phyloP scores from a whole-genome alignment of 2,113 vertebrate genomes.

The Cranoglanis bouderius region DNA sequence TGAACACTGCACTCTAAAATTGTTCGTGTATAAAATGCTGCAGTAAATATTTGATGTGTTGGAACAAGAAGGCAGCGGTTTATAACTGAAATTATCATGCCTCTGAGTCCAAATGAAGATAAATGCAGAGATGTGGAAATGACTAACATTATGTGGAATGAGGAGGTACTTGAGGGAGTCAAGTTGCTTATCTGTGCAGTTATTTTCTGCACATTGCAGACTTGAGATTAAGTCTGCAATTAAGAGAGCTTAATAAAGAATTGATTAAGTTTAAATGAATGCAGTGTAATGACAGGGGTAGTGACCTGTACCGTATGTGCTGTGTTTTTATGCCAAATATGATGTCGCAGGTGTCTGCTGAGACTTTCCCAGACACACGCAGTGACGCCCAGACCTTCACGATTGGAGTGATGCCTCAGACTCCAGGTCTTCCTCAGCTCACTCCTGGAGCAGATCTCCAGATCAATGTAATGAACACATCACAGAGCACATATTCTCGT shows the following conservation, averaged over 20 bases:
- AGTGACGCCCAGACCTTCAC: constrained; percentile 82
- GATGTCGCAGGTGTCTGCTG: constrained; percentile 79
- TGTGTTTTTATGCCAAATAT: neutral
- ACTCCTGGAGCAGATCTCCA: constrained; percentile 82
- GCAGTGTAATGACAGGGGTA: neutral
- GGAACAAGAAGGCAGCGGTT: neutral
- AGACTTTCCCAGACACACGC: constrained; percentile 58
- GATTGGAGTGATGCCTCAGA: constrained; percentile 84
- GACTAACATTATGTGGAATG: neutral
- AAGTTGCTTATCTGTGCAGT: neutral
- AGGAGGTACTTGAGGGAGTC: neutral
- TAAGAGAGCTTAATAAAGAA: neutral
- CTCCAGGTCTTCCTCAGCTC: constrained; percentile 75
- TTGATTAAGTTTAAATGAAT: neutral
- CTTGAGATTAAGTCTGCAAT: no score
- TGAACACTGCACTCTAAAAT: neutral
- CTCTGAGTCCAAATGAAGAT: neutral
- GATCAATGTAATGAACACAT: constrained; percentile 81
- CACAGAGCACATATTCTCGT: neutral
- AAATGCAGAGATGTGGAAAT: neutral
- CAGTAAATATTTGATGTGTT: constrained; percentile 6
- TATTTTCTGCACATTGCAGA: neutral
- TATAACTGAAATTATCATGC: neutral
- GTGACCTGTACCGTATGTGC: neutral
- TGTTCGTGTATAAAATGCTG: neutral